Base-by-base conservation (phyloP, 2,797 vertebrate genomes). In the Hemibagrus guttatus region DNA sequence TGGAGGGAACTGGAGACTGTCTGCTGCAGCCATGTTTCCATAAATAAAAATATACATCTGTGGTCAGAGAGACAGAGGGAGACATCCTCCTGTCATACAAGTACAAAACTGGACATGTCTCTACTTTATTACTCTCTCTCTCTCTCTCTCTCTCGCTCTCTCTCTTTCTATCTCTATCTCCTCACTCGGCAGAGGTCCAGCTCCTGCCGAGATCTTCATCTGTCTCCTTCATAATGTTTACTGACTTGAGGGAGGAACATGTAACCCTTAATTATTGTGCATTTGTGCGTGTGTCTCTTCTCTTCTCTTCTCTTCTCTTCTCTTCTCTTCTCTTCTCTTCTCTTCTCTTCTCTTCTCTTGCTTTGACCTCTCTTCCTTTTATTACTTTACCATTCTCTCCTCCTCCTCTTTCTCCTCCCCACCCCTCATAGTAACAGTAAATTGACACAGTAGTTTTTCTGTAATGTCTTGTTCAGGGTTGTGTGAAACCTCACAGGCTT, bases 121-220 rank as follows among this genome's bases (percentile, higher is more conserved):
- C 42, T 7, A 39, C 26, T 58, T n/a, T 21, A 23, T 54, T 26
- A 56, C 35, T 7, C 46, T 52, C 42, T 64, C 58, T 64, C 42
- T 31, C 79, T 89, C 88, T 87, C 42, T 54, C 66, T 71, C 23
- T 31, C 39, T 82, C 56, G 64, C 31, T 59, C 46, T 35, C 59
- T 31, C 42, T 72, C 59, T 39, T 6, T 64, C 26, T 39, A 46
- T 79, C 84, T 79, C n/a, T 35, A 42, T 59, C 7, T 56, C 28
- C 26, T 16, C n/a, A 17, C 58, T 81, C 7, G 80, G 84, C 80
- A 72, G 42, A 86, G 63, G 52, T 39, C 81, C 84, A 88, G 81
- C 74, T 84, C 87, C 82, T 72, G 87, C 84, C n/a, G 81, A 84
- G 87, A 71, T 66, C 86, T 84, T 88, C 87, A 84, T 88, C 84